A percentile compares a stretch with the other conserved stretches of the same genome.
Conservation (phyloP, 2,797 vertebrate genomes). For the Lemur catta region DNA sequence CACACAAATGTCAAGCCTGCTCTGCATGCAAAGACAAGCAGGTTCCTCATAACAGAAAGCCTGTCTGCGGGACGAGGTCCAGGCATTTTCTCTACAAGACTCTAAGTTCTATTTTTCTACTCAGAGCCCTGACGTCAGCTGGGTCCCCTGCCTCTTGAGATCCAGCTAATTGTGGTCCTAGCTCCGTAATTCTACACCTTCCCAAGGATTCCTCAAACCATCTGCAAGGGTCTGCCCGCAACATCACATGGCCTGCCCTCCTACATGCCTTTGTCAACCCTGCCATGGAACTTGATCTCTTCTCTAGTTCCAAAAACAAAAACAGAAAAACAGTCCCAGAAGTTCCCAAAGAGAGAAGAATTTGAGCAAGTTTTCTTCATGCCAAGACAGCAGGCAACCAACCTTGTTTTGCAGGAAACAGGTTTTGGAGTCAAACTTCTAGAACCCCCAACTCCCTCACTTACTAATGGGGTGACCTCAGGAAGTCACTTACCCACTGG, state of each 20-base stretch:
- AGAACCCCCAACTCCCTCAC: neutral
- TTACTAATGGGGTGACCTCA: neutral
- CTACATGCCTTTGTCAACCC: neutral
- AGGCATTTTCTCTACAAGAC: neutral
- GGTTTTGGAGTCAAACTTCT: neutral
- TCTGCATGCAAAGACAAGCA: neutral
- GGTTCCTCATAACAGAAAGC: neutral
- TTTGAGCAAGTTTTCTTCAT: neutral
- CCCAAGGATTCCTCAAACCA: neutral
- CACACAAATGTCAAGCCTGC: neutral
- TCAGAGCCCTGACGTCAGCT: neutral
- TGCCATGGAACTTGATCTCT: neutral
- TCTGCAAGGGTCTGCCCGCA: neutral
- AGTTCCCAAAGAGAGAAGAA: neutral
- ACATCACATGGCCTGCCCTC: rapidly evolving
- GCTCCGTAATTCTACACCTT: neutral
- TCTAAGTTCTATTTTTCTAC: neutral
- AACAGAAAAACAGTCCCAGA: neutral
- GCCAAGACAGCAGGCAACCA: neutral
- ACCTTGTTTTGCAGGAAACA: neutral
- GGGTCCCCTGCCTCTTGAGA: neutral
- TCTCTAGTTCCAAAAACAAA: neutral
- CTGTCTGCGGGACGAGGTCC: neutral
- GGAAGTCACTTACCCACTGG: neutral
- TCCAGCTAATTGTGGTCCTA: neutral